These are phyloP conservation scores for Hermaeophaga mercurialis DNA, from an alignment of 2,888 invertebrate species.

Conservation along the genomic window DNA sequence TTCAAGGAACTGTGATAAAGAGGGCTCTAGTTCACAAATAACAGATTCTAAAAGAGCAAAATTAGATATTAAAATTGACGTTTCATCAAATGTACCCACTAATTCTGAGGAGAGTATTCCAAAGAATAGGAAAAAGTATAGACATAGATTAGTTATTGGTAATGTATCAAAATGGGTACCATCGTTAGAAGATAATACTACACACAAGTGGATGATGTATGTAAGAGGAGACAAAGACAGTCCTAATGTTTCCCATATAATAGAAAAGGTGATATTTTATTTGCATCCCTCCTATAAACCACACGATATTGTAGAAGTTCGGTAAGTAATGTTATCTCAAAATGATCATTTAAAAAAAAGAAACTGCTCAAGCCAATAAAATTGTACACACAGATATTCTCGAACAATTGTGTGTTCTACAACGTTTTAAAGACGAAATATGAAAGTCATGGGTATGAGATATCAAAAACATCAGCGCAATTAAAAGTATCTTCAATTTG, in stretches of 20 bases:
- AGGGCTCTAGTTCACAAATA: slow-evolving; percentile 24
- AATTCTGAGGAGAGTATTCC: slow-evolving; percentile 21
- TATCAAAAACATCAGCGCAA: too few species aligned
- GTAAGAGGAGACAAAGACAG: slow-evolving; percentile 71
- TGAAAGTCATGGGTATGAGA: too few species aligned
- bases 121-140: slow-evolving; percentile 48
- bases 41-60: slow-evolving; percentile 34
- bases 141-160: slow-evolving; percentile 60
- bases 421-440: too few species aligned
- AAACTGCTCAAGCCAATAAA: too few species aligned
- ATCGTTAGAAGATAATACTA: slow-evolving; percentile 68
- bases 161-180: slow-evolving; percentile 87
- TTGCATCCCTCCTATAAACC: slow-evolving; percentile 88
- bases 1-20: slow-evolving; percentile 26
- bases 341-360: too few species aligned
- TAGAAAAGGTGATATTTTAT: slow-evolving; percentile 77
- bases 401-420: too few species aligned
- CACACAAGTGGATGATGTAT: slow-evolving; percentile 92
- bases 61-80: slow-evolving; percentile 27
- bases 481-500: too few species aligned
- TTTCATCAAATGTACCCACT: not conserved
- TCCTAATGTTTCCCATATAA: slow-evolving; percentile 66
- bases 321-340: slow-evolving; percentile 62
- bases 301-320: slow-evolving; percentile 80
- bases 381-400: not conserved